Evolutionary conservation across 2,797 vertebrate genomes (phyloP).

Genomic region (Eulemur albifrons): DNA sequence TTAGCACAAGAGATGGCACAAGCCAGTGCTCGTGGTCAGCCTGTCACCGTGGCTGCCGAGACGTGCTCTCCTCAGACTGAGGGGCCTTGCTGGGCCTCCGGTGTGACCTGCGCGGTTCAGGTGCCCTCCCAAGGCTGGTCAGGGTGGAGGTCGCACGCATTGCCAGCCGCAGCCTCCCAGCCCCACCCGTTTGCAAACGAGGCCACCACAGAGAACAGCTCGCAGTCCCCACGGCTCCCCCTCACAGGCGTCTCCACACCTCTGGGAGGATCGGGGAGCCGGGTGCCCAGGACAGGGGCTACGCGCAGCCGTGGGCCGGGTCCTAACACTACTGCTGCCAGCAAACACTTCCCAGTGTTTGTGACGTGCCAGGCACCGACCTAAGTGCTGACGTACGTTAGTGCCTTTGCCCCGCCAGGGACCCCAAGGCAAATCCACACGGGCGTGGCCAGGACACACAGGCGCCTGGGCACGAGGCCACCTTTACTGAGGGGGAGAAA

Average conservation of each 20-base stretch:
- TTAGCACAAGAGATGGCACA: too few relatives aligned
- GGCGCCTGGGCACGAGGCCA: accelerated
- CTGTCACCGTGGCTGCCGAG: too few relatives aligned
- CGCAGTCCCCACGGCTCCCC: background rate
- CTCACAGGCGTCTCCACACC: background rate
- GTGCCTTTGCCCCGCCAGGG: background rate
- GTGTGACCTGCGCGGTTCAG: background rate
- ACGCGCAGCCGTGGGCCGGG: background rate
- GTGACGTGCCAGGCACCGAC: background rate
- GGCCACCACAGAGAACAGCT: background rate
- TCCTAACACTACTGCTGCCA: background rate
- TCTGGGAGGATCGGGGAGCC: background rate
- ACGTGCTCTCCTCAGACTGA: too few relatives aligned
- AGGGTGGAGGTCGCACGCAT: background rate
- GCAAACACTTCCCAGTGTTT: background rate
- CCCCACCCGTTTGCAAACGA: background rate
- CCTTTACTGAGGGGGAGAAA: background rate
- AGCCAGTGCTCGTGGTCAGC: too few relatives aligned
- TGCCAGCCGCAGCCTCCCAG: background rate
- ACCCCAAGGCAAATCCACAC: background rate
- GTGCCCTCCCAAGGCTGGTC: background rate
- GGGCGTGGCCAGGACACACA: background rate
- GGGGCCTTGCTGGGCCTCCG: background rate
- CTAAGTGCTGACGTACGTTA: background rate
- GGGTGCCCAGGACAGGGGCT: background rate